A percentile compares a stretch with the other conserved stretches of the same genome.
Evolutionary conservation across 2,113 vertebrate genomes (phyloP).

Genomic region (Psittacula cyanocephala): DNA sequence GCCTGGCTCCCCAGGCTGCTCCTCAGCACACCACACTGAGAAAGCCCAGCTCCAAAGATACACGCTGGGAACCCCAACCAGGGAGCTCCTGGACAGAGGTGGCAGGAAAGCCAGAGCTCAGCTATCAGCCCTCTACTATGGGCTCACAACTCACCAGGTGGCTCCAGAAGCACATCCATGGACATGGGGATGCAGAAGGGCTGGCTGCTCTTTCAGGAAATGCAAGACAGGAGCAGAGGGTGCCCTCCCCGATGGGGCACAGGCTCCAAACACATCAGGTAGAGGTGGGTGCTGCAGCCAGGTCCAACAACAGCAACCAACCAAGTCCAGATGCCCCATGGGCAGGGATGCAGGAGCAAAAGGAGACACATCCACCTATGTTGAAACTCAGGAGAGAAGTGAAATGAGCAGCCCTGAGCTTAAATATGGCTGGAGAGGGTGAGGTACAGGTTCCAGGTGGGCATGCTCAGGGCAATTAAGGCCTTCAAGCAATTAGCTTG

Average conservation of each 20-base stretch:
- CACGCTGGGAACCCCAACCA: accelerated
- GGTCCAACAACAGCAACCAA: neutral
- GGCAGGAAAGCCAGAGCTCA: neutral
- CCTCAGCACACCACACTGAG: accelerated
- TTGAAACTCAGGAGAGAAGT: accelerated
- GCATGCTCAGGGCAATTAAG: neutral
- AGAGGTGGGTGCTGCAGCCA: neutral
- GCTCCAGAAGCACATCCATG: accelerated
- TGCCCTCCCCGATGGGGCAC: accelerated
- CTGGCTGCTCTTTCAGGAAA: neutral
- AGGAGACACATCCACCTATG: accelerated
- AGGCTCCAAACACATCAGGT: neutral
- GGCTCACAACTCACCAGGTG: neutral
- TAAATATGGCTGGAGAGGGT: neutral
- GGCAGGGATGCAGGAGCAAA: neutral
- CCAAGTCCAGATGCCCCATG: accelerated
- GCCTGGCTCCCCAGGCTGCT: neutral
- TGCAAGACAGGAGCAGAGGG: neutral
- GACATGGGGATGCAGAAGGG: accelerated
- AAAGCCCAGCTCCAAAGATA: neutral
- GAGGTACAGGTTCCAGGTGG: neutral
- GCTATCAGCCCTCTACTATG: accelerated
- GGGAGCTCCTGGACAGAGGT: neutral
- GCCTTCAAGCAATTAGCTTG: neutral
- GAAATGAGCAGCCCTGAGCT: accelerated